phyloP scores from a whole-genome alignment of 2,797 vertebrate genomes.

The Crotalus adamanteus region DNA sequence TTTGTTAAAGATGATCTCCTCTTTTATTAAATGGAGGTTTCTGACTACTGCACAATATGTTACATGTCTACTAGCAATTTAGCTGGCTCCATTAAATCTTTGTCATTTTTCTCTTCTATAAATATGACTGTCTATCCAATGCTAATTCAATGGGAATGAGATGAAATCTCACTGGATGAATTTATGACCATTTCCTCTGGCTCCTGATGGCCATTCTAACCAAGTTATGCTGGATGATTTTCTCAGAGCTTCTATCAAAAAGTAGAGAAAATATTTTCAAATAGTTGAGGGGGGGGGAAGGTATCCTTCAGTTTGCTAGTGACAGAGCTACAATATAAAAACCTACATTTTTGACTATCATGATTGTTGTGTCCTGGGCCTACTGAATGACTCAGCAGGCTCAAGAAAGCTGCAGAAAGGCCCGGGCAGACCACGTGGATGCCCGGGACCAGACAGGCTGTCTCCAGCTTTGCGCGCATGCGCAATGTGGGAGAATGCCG shows the following conservation, averaged over 20 bases:
- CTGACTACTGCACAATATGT: conserved; percentile 51
- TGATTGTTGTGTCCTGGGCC: no score
- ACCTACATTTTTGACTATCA: background rate
- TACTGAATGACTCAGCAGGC: no score
- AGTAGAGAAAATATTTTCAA: background rate
- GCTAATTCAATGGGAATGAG: background rate
- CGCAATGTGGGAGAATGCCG: no score
- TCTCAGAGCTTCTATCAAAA: background rate
- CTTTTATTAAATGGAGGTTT: conserved; percentile 54
- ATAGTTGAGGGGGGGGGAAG: background rate
- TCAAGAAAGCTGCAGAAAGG: no score
- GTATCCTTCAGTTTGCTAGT: background rate
- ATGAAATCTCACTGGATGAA: background rate
- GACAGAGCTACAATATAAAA: background rate
- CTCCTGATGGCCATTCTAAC: background rate
- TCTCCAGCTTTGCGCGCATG: no score
- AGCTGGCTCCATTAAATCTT: conserved; percentile 22
- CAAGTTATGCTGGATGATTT: background rate
- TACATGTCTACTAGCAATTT: conserved; percentile 28
- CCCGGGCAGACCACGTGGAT: no score
- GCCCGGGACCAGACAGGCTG: no score
- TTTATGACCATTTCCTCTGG: background rate
- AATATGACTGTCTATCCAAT: background rate
- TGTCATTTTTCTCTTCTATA: background rate
- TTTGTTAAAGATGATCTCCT: conserved; percentile 69